These are phyloP conservation scores for Thamnaconus septentrionalis DNA, from an alignment of 2,113 vertebrate species.

Conservation along the genomic window DNA sequence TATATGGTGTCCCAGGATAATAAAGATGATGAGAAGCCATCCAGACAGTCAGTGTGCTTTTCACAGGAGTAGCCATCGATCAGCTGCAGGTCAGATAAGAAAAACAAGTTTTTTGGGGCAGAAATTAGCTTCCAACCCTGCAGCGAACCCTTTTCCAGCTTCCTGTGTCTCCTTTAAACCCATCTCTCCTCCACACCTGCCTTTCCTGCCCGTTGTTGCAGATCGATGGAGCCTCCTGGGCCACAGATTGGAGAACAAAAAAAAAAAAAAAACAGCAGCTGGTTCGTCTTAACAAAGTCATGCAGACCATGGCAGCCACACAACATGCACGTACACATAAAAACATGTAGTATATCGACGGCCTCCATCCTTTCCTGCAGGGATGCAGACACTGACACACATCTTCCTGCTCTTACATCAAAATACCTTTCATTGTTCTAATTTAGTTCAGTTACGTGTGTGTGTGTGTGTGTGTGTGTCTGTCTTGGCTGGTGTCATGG, in stretches of 20 bases:
- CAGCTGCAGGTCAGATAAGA: constrained; percentile 45
- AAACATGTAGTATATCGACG: neutral
- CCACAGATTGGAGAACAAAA: neutral
- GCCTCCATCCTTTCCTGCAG: too few relatives aligned
- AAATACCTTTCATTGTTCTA: too few relatives aligned
- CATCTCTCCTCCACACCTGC: constrained; percentile 7
- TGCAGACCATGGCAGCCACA: neutral
- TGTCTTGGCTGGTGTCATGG: too few relatives aligned
- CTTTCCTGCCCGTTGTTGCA: constrained; percentile 39
- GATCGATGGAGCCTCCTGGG: constrained; percentile 36
- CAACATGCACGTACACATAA: constrained; percentile 1
- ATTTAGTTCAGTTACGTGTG: too few relatives aligned
- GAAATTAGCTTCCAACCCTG: constrained; percentile 35
- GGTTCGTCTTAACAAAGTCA: constrained; percentile 1
- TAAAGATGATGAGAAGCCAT: too few relatives aligned
- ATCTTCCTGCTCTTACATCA: too few relatives aligned
- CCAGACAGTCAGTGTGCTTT: constrained; percentile 12
- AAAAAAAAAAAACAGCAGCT: too few relatives aligned
- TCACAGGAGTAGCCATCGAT: constrained; percentile 41
- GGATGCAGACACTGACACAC: too few relatives aligned
- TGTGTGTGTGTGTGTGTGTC: too few relatives aligned
- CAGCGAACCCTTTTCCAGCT: constrained; percentile 9
- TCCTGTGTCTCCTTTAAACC: constrained; percentile 27
- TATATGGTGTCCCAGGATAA: too few relatives aligned
- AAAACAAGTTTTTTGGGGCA: constrained; percentile 30